Evolutionary conservation across 2,888 invertebrate genomes (phyloP).

Genomic region (Melanophora roralis): DNA sequence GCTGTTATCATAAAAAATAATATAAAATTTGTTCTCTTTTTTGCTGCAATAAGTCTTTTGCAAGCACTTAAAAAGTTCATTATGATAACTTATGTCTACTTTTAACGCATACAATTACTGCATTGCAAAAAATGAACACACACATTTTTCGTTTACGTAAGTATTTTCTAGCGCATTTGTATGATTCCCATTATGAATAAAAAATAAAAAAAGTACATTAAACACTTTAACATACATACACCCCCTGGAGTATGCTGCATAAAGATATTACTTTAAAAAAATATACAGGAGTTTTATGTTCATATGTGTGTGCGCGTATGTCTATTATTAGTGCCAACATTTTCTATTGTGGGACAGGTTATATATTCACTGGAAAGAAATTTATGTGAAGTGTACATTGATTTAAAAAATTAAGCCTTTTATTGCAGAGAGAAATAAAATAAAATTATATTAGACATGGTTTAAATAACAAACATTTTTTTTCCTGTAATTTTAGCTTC

Average conservation of each 20-base stretch:
- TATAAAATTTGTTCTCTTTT: conserved; percentile 40
- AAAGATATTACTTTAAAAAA: conserved; percentile 30
- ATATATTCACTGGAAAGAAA: too few species aligned
- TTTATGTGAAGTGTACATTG: too few species aligned
- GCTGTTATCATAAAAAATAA: conserved; percentile 10
- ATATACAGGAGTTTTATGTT: too few species aligned
- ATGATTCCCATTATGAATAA: neutral
- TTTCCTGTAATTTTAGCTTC: too few species aligned
- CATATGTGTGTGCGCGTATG: too few species aligned
- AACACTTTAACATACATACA: neutral
- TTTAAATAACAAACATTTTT: too few species aligned
- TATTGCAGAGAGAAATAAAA: too few species aligned
- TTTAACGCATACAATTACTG: conserved; percentile 58
- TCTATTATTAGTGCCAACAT: neutral
- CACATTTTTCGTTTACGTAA: neutral
- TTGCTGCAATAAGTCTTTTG: conserved; percentile 53
- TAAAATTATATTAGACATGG: too few species aligned
- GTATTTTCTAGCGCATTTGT: neutral
- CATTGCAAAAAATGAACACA: conserved; percentile 27
- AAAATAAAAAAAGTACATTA: conserved; percentile 1
- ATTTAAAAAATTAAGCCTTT: too few species aligned
- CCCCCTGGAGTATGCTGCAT: conserved; percentile 40
- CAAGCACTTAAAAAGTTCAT: conserved; percentile 60
- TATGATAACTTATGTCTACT: conserved; percentile 59
- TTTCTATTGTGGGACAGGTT: neutral